Evolutionary conservation across 2,797 vertebrate species (phyloP), one percentile per base, ranked within the genome.

Genomic region (Saxicola maurus): DNA sequence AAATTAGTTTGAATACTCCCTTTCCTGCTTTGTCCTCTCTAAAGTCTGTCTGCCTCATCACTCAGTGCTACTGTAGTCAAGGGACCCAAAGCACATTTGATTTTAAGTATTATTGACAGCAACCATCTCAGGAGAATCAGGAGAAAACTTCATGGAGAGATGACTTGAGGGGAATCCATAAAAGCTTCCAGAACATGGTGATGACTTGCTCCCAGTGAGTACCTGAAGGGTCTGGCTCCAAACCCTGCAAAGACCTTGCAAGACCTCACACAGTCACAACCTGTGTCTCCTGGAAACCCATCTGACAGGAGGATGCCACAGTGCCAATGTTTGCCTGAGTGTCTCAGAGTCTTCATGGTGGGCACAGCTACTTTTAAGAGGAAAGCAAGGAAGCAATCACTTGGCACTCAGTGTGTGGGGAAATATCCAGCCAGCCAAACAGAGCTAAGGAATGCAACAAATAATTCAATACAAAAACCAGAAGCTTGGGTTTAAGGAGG

Each of bases 391-490:
- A 82, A 86, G 45, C 52, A 84, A n/a, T 25, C 48, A 69, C 37
- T 77, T 84, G 67, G 64, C 55, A 73, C 24, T 62, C 56, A 9
- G 7, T 3, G 4, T 7, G 5, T 23, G n/a, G 6, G 45, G 61
- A 78, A 84, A 82, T 16, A 79, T 51, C 56, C 67, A 82, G 52
- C 45, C 67, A 86, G 74, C 55, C 38, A 75, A 57, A 76, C 4
- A 28, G 13, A 52, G 60, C n/a, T 65, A 56, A 81, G 45, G 67
- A 92, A 88, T 38, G 56, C 38, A 79, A 38, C 40, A 86, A 82
- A 84, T 60, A 79, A 82, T 75, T 62, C 60, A 55, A 79, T 30
- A 59, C 10, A 42, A 82, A 90, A 90, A 60, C 28, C 60, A 82
- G 73, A 75, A 60, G 4, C 35, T 48, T 78, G 37, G 27, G 11